Base-by-base conservation (phyloP, 2,888 invertebrate species). In the Homarus gammarus region DNA sequence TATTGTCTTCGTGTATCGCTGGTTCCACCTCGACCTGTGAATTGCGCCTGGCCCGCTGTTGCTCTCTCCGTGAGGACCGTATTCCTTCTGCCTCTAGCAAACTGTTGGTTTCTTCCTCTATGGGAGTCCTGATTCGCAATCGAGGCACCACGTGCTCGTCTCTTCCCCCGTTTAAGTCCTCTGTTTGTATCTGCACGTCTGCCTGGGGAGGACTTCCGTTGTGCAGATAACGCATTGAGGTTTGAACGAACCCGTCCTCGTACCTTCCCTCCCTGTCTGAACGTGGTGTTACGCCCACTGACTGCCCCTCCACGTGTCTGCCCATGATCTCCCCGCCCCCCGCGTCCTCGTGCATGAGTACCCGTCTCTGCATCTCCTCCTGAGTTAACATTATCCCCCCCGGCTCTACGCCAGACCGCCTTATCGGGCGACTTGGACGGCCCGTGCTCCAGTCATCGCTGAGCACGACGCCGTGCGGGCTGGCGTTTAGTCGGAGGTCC, bases 401-500 rank as follows among this genome's bases (percentile, higher is more conserved):
- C 92, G 92, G 84, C 92, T 86, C 92, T 87, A 81, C 86, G 92
- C 87, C 92, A 89, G 92, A 90, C 89, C 79, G 89, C 84, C 84
- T 84, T 56, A 44, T 51, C 85, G 84, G 89, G 89, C 84, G 89
- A 79, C 89, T 75, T 72, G 64, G 89, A 83, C 92, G 92, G 92
- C 92, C 92, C 92, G 92, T 85, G 75, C 75, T 77, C 82, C 78
- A 83, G 90, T 92, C 90, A 92, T 81, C 89, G 92, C 72, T 87
- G 86, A 64, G 79, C 88, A 84, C 92, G 92, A 86, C 92, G 92
- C 90, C 92, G 84, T 84, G 91, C 87, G 91, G 90, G 88, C 91
- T 87, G 90, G 91, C 91, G 89, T 91, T 91, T 75, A 90, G 92
- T 73, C 92, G 91, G 86, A 92, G 92, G 86, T 83, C 72, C 85